Evolutionary conservation across 2,797 vertebrate genomes (phyloP).

Genomic region (Pangasius larnaudii): DNA sequence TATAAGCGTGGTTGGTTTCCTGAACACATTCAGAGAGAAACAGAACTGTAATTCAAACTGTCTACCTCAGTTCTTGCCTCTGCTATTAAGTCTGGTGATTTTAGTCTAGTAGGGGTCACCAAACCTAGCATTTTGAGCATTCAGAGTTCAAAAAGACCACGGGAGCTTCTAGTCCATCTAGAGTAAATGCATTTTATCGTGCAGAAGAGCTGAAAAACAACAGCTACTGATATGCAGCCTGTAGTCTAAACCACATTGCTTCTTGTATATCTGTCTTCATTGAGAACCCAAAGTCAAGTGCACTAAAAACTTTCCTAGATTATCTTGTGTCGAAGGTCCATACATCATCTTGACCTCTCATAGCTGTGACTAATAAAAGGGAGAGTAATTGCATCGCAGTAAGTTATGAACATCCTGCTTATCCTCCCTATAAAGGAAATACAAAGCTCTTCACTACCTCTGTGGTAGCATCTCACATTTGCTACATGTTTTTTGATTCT

Average conservation of each 20-base stretch:
- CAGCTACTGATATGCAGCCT: neutral
- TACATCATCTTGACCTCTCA: neutral
- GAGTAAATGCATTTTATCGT: conserved; percentile 10
- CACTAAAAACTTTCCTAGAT: neutral
- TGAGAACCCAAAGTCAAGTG: neutral
- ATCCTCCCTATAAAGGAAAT: neutral
- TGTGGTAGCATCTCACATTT: neutral
- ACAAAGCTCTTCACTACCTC: neutral
- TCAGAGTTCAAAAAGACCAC: neutral
- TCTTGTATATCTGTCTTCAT: neutral
- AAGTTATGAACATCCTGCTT: conserved; percentile 3
- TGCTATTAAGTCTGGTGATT: conserved; percentile 33
- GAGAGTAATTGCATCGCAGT: neutral
- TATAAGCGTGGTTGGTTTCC: neutral
- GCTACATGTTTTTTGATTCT: neutral
- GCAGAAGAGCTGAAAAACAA: neutral
- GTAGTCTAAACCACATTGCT: neutral
- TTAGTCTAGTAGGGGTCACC: conserved; percentile 1
- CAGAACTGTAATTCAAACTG: conserved; percentile 34
- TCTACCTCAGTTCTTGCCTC: conserved; percentile 28
- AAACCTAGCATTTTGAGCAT: conserved; percentile 10
- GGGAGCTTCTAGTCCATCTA: neutral
- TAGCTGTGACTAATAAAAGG: neutral
- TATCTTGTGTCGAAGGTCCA: neutral
- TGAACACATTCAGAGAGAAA: conserved; percentile 4